Base-by-base conservation (phyloP, 2,888 invertebrate species). In the Cosmia trapezina region DNA sequence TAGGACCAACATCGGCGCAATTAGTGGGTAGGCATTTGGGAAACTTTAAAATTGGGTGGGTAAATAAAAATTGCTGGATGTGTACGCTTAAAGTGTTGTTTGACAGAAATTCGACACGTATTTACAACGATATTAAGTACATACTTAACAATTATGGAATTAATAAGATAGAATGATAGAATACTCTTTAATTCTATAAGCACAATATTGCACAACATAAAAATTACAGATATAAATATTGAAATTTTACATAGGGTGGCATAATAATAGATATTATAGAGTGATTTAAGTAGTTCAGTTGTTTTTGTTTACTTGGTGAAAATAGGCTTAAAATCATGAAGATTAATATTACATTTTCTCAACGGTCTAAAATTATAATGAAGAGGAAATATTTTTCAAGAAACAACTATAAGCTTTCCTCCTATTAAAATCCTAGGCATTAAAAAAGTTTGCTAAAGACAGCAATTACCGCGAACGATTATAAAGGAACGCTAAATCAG, bases 401-500 rank as follows among this genome's bases (percentile, higher is more conserved):
- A 56, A 70, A 43, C 59, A 5, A 7, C 1, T 41, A 33, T 59
- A 0, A 41, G 43, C n/a, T 57, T 43, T 47, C 41, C 11, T 53
- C 33, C 17, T 63, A 66, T 79, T 57, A 45, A 56, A 57, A 66
- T 70, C 5, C 12, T 47, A 57, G 73, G 17, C 43, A 53, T 53
- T 56, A 64, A 70, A 70, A 63, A 80, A 70, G 12, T 22, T 76
- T 51, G 43, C 33, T 68, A 59, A 70, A 65, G 61, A 62, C 67
- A 59, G 67, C 45, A 71, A 81, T 81, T 75, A 74, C 72, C 54
- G 28, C 57, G 54, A 47, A 56, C 69, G 28, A 83, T 83, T 82
- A 59, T 60, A 74, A 69, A 70, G 75, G 80, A 82, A 77, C 73
- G 80, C 66, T 67, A 64, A 73, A 76, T 68, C 59, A 78, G 70